Evolutionary conservation across 2,888 invertebrate species (phyloP), one percentile per base, ranked within the genome.

Genomic region (Fissipunctia ypsillon): DNA sequence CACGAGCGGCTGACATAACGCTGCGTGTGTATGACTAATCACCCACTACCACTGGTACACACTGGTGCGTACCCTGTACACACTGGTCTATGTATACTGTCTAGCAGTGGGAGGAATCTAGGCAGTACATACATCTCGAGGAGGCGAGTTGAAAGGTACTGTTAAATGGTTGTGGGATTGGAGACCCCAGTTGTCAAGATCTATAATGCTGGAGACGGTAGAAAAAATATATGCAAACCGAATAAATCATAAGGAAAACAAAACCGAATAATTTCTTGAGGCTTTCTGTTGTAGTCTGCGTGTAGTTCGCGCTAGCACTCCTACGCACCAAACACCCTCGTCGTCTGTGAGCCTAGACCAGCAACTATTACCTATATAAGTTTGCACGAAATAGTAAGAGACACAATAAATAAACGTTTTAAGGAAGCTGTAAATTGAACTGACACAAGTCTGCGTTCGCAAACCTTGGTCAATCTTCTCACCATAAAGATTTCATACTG

Each of bases 21-120:
- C 86, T 77, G 84, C 76, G 84, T 86, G 82, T 78, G 84, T 87
- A 80, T 87, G 84, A 85, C 86, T 87, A 87, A 86, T 87, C 76
- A 83, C 43, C 73, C 60, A 73, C 71, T 64, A 74, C 48, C 69
- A 68, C 60, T 43, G 65, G 67, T 61, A 50, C 65, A 69, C 74
- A 43, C 43, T 48, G 64, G 52, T 54, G 19, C 48, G 38, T 61
- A 41, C 38, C 41, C 43, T 28, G 48, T 54, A 68, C 52, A 68
- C 41, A 74, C 35, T 56, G 52, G 54, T 16, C 52, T 28, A 54
- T 54, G 38, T 57, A 54, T 25, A 22, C n/a, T 66, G 54, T 56
- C 57, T 22, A 28, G 25, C 22, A 25, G 66, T 67, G 31, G 66
- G 63, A 38, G 59, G 64, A 64, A 76, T 64, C 64, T 66, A 64